Evolutionary conservation across 2,888 invertebrate species (phyloP).

Genomic region (Drosophila fungiperda): DNA sequence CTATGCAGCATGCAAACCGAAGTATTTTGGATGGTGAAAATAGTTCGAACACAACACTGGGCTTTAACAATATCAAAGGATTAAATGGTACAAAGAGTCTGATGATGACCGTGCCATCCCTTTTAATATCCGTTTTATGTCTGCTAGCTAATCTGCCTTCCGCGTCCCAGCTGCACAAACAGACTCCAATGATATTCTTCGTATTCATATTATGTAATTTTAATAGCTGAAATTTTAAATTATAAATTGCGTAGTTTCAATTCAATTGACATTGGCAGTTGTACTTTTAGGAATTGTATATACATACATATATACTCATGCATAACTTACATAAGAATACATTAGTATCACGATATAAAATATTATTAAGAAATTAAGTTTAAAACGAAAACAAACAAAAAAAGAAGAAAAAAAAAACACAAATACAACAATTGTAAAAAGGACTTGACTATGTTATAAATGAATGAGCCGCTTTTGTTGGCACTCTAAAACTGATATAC

Average conservation of each 20-base stretch:
- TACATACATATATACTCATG: slow-evolving; percentile 31
- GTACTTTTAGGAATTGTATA: slow-evolving; percentile 66
- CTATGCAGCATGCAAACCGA: slow-evolving; percentile 85
- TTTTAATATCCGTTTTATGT: slow-evolving; percentile 50
- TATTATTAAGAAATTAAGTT: slow-evolving; percentile 48
- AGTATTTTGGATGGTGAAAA: slow-evolving; percentile 82
- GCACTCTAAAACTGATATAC: slow-evolving; percentile 37
- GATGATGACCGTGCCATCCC: slow-evolving; percentile 32
- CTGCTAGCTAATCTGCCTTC: slow-evolving; percentile 46
- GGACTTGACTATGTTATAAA: slow-evolving; percentile 66
- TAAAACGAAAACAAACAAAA: slow-evolving; percentile 4
- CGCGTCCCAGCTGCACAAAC: slow-evolving; percentile 33
- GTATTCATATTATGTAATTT: slow-evolving; percentile 43
- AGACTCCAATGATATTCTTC: slow-evolving; percentile 47
- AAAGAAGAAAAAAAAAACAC: background rate
- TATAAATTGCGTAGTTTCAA: slow-evolving; percentile 43
- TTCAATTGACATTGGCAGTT: slow-evolving; percentile 53
- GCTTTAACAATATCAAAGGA: slow-evolving; percentile 62
- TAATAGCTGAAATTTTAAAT: slow-evolving; percentile 65
- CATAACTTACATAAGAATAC: slow-evolving; percentile 45
- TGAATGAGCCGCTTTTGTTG: slow-evolving; percentile 32
- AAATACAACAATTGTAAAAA: slow-evolving; percentile 60
- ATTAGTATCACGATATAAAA: slow-evolving; percentile 53
- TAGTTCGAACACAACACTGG: slow-evolving; percentile 68
- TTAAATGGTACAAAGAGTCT: slow-evolving; percentile 55